Evolutionary conservation across 2,888 invertebrate genomes (phyloP).

Genomic region (Polyommatus iphigenia): DNA sequence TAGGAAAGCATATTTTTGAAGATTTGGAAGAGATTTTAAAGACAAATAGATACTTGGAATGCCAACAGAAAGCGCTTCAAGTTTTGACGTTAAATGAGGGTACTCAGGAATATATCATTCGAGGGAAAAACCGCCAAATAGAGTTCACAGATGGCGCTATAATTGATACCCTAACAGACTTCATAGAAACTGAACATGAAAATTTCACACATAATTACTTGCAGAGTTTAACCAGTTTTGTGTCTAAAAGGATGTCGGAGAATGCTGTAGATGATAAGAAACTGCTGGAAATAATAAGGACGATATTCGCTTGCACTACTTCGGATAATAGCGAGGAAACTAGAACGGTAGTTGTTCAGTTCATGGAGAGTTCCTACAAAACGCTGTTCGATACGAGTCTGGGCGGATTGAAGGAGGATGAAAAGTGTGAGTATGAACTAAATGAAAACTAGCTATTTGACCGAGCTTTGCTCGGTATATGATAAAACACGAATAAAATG

Average conservation of each 20-base stretch:
- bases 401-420: conserved; percentile 42
- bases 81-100: conserved; percentile 53
- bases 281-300: conserved; percentile 50
- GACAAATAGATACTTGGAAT: conserved; percentile 54
- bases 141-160: conserved; percentile 45
- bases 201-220: conserved; percentile 61
- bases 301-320: conserved; percentile 53
- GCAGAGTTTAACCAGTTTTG: conserved; percentile 52
- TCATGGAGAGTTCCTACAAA: conserved; percentile 51
- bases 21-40: conserved; percentile 50
- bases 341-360: conserved; percentile 52
- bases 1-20: conserved; percentile 43
- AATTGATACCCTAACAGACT: conserved; percentile 50
- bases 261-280: conserved; percentile 33
- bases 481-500: no score
- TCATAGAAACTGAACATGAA: conserved; percentile 55
- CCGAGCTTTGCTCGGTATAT: no score
- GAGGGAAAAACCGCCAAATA: conserved; percentile 42
- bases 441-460: no score
- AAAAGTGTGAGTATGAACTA: conserved; percentile 62
- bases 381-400: conserved; percentile 44
- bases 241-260: conserved; percentile 45
- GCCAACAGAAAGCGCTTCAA: conserved; percentile 58
- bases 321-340: conserved; percentile 54
- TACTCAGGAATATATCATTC: conserved; percentile 52